A percentile compares a stretch with the other conserved stretches of the same genome.
phyloP scores from a whole-genome alignment of 2,113 vertebrate species.

The Entosphenus tridentatus region DNA sequence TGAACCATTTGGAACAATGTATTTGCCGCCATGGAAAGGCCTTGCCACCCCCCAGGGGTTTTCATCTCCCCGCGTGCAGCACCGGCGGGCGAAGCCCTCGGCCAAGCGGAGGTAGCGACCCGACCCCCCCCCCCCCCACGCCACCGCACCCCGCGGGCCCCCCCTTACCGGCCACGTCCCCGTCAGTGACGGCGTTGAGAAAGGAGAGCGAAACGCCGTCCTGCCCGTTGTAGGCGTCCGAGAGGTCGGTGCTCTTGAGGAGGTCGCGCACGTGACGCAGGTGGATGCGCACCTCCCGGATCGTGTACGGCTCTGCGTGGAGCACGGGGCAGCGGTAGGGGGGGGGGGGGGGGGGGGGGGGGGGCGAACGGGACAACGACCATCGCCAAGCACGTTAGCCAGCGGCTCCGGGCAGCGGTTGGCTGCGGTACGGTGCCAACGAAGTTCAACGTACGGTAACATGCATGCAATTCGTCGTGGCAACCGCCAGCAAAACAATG shows the following conservation, averaged over 20 bases:
- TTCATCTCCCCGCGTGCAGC: not conserved
- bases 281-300: conserved; percentile 86
- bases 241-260: conserved; percentile 82
- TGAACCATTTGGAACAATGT: too few relatives aligned
- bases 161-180: conserved; percentile 65
- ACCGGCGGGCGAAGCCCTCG: not conserved
- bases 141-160: not conserved
- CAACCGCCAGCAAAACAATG: too few relatives aligned
- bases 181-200: conserved; percentile 78
- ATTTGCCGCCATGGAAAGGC: not conserved
- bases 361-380: too few relatives aligned
- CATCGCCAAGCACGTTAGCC: too few relatives aligned
- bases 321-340: not conserved
- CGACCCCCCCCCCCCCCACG: too few relatives aligned
- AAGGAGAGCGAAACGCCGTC: conserved; percentile 94
- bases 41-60: not conserved
- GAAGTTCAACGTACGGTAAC: too few relatives aligned
- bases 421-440: too few relatives aligned
- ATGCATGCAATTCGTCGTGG: too few relatives aligned
- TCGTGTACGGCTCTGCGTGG: conserved; percentile 62
- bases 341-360: too few relatives aligned
- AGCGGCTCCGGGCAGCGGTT: too few relatives aligned
- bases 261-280: conserved; percentile 92
- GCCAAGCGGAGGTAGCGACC: not conserved
- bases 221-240: conserved; percentile 85